Evolutionary conservation across 2,888 invertebrate genomes (phyloP).

Genomic region (Ligdia adustata): DNA sequence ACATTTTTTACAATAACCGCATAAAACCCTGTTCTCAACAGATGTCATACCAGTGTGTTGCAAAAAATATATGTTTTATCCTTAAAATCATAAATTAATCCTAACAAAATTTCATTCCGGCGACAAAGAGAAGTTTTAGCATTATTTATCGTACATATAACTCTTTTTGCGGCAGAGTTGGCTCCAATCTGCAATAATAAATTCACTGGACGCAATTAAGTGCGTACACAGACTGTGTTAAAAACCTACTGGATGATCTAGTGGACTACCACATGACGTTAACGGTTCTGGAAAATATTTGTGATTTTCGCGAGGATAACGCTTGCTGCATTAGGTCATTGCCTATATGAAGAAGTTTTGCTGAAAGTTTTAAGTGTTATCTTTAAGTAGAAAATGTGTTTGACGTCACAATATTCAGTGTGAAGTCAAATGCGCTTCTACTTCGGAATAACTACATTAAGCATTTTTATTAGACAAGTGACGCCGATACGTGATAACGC

Average conservation of each 20-base stretch:
- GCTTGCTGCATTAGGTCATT: too few species aligned
- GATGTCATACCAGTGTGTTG: conserved; percentile 26
- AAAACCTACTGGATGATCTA: conserved; percentile 37
- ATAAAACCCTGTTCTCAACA: conserved; percentile 21
- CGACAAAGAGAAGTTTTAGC: conserved; percentile 47
- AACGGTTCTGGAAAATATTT: not conserved
- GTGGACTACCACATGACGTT: conserved; percentile 25
- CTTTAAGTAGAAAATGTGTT: too few species aligned
- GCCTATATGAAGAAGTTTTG: too few species aligned
- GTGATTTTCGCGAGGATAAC: not conserved
- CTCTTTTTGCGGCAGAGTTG: conserved; percentile 58
- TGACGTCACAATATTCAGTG: too few species aligned
- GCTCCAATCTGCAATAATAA: conserved; percentile 57
- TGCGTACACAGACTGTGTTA: conserved; percentile 47
- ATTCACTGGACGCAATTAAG: conserved; percentile 57
- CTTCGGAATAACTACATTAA: too few species aligned
- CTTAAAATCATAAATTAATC: conserved; percentile 32
- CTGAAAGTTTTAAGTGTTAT: too few species aligned
- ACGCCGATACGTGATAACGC: too few species aligned
- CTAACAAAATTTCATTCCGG: conserved; percentile 22
- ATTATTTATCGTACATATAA: conserved; percentile 57
- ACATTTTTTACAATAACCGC: conserved; percentile 18
- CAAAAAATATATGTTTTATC: conserved; percentile 27
- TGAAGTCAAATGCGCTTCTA: too few species aligned
- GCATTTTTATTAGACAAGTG: too few species aligned